Percentiles rank a stretch among this genome's conserved stretches.
These are phyloP conservation scores for Macquaria australasica DNA, from an alignment of 2,113 vertebrate genomes.

Conservation along the genomic window DNA sequence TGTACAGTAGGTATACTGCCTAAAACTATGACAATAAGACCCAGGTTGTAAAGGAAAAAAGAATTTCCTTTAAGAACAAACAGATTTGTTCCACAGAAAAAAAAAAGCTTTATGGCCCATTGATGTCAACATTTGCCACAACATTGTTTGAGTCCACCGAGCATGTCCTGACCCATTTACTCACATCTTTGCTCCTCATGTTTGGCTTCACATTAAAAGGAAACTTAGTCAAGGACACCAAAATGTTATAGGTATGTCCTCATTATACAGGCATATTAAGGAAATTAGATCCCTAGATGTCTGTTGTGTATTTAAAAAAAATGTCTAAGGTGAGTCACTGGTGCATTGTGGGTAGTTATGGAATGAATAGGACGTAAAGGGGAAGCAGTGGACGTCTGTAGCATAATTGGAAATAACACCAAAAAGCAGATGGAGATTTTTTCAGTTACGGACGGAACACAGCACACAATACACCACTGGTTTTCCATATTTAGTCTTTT, in stretches of 20 bases:
- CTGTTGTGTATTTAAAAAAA: slow-evolving; percentile 22
- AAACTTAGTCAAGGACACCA: slow-evolving; percentile 52
- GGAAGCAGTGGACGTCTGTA: slow-evolving; percentile 18
- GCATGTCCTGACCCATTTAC: slow-evolving; percentile 33
- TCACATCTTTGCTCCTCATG: slow-evolving; percentile 63
- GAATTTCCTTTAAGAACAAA: slow-evolving; percentile 1
- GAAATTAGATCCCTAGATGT: slow-evolving; percentile 23
- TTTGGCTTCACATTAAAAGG: slow-evolving; percentile 57
- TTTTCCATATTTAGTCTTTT: slow-evolving; percentile 65
- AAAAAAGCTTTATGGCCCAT: slow-evolving; percentile 13
- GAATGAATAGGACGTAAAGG: slow-evolving; percentile 30
- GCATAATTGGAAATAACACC: slow-evolving; percentile 31
- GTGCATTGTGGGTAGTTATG: slow-evolving; percentile 52
- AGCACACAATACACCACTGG: slow-evolving; percentile 42
- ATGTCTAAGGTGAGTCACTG: slow-evolving; percentile 40
- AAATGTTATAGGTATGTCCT: slow-evolving; percentile 46
- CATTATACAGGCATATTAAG: slow-evolving; percentile 13
- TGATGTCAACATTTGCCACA: slow-evolving; percentile 41
- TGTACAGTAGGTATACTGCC: too few relatives aligned
- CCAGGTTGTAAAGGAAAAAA: neutral
- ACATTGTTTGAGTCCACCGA: slow-evolving; percentile 30
- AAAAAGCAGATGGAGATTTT: slow-evolving; percentile 44
- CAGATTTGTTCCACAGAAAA: slow-evolving; percentile 35
- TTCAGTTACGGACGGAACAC: slow-evolving; percentile 40
- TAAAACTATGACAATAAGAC: slow-evolving; percentile 3